These are phyloP conservation scores for Acanthosepion lycidas DNA, from an alignment of 2,888 invertebrate genomes.

Conservation along the genomic window DNA sequence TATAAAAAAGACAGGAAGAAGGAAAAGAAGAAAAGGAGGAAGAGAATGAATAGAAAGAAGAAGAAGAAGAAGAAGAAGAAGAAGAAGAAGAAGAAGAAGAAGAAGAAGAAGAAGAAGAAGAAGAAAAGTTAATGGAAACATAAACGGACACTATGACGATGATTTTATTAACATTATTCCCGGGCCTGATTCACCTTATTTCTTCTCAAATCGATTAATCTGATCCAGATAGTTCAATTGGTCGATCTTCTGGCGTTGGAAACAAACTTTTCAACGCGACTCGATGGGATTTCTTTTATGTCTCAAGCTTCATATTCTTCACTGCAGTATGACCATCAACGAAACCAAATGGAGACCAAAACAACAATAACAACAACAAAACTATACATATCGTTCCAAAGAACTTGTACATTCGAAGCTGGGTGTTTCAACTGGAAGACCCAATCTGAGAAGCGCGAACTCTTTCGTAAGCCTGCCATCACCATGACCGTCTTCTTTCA, in stretches of 20 bases:
- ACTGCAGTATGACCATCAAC: background rate
- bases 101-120: background rate
- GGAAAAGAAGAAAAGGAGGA: background rate
- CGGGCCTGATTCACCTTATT: background rate
- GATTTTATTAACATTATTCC: background rate
- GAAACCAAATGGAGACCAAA: too few relatives aligned
- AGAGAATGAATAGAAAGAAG: background rate
- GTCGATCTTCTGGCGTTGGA: background rate
- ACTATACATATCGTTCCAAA: background rate
- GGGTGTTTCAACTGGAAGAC: background rate
- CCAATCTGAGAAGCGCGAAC: background rate
- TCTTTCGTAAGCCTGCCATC: background rate
- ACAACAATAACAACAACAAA: background rate
- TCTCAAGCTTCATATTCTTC: background rate
- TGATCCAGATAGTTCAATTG: background rate
- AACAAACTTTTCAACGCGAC: background rate
- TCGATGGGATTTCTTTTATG: too few relatives aligned
- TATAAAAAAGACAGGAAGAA: too few relatives aligned
- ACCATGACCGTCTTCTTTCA: background rate
- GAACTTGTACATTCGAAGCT: background rate
- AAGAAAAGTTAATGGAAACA: background rate
- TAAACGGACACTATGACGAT: rapidly evolving
- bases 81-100: background rate
- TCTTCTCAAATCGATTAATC: background rate
- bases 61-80: background rate